Evolutionary conservation across 1,140 invertebrate species (phyloP).

Genomic region (Eumeta japonica): DNA sequence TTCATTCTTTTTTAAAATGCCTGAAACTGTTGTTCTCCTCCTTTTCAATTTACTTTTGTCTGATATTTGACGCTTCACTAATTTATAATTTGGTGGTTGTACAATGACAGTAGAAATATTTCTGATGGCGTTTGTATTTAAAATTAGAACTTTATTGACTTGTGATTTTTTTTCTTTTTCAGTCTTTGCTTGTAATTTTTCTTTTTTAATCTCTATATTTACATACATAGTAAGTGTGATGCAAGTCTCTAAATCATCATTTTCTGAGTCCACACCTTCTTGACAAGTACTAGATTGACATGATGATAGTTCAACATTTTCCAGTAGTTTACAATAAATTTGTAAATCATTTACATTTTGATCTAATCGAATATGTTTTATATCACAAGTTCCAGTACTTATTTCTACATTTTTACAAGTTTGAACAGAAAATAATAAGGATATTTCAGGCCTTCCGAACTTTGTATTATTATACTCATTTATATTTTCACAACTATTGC

Average conservation of each 20-base stretch:
- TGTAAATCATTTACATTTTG: conserved; percentile 19
- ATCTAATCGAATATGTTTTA: conserved; percentile 24
- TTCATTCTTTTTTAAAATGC: conserved; percentile 14
- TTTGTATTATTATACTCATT: neutral
- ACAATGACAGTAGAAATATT: conserved; percentile 43
- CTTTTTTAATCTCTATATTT: conserved; percentile 45
- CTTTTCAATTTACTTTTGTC: conserved; percentile 25
- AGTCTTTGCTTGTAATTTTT: conserved; percentile 24
- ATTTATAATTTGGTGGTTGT: conserved; percentile 49
- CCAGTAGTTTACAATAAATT: conserved; percentile 27
- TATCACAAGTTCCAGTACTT: conserved; percentile 21
- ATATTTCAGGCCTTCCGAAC: conserved; percentile 15
- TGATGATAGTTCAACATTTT: conserved; percentile 17
- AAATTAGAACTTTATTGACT: conserved; percentile 52
- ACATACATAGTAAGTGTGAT: conserved; percentile 22
- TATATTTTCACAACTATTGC: neutral
- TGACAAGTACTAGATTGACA: too few relatives aligned
- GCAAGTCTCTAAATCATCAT: conserved; percentile 14
- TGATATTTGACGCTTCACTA: conserved; percentile 34
- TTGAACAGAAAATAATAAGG: conserved; percentile 25
- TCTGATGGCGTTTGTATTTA: conserved; percentile 43
- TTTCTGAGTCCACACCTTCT: conserved; percentile 12
- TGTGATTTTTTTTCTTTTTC: conserved; percentile 21
- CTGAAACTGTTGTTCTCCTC: conserved; percentile 6
- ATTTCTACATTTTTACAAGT: conserved; percentile 26